Evolutionary conservation across 2,113 vertebrate species (phyloP).

Genomic region (Rhynchopsitta pachyrhyncha): DNA sequence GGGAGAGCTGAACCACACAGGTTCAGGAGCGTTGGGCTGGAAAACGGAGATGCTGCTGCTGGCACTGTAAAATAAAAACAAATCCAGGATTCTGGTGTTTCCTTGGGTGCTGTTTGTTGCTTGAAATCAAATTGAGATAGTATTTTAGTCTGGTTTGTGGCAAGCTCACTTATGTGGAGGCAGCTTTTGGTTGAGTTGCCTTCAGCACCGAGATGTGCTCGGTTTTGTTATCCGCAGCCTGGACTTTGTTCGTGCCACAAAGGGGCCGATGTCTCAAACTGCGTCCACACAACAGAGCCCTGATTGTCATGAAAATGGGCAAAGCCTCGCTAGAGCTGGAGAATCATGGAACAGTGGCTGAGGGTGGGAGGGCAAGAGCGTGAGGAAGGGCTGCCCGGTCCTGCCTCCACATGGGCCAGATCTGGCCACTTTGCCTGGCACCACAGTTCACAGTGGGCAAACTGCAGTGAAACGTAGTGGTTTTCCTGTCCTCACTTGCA

Average conservation of each 20-base stretch:
- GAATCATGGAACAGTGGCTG: not conserved
- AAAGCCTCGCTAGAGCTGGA: not conserved
- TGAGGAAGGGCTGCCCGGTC: not conserved
- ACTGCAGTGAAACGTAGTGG: not conserved
- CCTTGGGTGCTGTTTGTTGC: not conserved
- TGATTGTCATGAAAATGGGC: constrained; percentile 60
- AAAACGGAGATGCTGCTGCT: fast-evolving
- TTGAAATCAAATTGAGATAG: not conserved
- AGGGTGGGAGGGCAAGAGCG: not conserved
- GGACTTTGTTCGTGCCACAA: constrained; percentile 57
- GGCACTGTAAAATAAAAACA: not conserved
- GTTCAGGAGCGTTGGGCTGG: not conserved
- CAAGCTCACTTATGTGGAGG: not conserved
- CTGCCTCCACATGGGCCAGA: not conserved
- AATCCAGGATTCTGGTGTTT: not conserved
- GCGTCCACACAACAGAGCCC: constrained; percentile 40
- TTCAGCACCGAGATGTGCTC: not conserved
- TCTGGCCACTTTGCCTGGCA: not conserved
- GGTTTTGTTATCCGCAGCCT: constrained; percentile 26
- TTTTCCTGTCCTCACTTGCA: not conserved
- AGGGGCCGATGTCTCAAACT: constrained; percentile 45
- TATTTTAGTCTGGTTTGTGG: not conserved
- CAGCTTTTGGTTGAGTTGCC: not conserved
- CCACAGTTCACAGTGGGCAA: not conserved
- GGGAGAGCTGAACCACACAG: fast-evolving